phyloP scores from a whole-genome alignment of 1,140 invertebrate genomes.

The Nephotettix cincticeps region DNA sequence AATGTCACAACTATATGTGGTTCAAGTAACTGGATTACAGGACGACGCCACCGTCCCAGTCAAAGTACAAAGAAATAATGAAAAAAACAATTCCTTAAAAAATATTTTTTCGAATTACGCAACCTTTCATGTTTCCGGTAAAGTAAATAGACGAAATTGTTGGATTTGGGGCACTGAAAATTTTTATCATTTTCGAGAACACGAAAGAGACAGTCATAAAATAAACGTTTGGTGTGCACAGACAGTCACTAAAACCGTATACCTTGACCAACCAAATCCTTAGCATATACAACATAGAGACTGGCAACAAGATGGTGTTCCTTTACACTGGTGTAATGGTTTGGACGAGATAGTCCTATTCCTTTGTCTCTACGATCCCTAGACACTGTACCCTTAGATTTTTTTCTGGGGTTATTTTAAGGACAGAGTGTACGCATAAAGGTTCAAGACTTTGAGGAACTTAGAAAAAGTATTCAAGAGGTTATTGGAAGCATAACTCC shows the following conservation, averaged over 20 bases:
- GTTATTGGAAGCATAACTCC: too few species aligned
- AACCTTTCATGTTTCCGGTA: neutral
- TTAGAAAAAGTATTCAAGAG: too few species aligned
- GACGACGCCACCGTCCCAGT: too few species aligned
- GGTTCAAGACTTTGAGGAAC: too few species aligned
- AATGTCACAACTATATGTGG: too few species aligned
- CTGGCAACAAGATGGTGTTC: slow-evolving; percentile 47
- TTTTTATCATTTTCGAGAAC: neutral
- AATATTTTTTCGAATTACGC: neutral
- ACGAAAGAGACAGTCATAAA: neutral
- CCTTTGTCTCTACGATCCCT: slow-evolving; percentile 43
- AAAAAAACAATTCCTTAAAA: slow-evolving; percentile 1
- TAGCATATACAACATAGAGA: neutral
- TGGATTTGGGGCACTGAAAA: neutral
- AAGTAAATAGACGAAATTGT: neutral
- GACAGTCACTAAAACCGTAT: too few species aligned
- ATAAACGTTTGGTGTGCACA: too few species aligned
- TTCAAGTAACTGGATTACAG: too few species aligned
- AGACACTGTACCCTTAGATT: slow-evolving; percentile 47
- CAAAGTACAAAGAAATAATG: neutral
- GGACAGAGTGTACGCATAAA: neutral
- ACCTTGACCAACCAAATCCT: neutral
- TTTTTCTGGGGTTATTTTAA: slow-evolving; percentile 40
- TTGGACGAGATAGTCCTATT: slow-evolving; percentile 42
- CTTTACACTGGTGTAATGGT: slow-evolving; percentile 41